Evolutionary conservation across 2,113 vertebrate genomes (phyloP).

Genomic region (Okapia johnstoni): DNA sequence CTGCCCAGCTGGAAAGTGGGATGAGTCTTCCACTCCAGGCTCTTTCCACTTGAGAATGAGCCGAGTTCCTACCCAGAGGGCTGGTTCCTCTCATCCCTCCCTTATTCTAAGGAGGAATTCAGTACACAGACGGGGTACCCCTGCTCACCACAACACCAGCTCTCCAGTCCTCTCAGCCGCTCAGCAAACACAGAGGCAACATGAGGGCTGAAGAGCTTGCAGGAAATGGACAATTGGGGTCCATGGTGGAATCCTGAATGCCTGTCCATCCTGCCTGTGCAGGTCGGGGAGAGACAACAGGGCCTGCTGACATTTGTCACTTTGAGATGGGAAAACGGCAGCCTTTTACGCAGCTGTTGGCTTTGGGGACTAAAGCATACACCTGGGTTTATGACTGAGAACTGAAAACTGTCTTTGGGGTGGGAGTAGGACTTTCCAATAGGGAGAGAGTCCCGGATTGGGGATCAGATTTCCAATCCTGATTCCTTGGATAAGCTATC

Average conservation of each 20-base stretch:
- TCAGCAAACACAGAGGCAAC: neutral
- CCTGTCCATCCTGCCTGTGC: neutral
- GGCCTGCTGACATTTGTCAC: fast-evolving
- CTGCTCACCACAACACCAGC: no score
- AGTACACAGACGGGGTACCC: neutral
- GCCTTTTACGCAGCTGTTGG: neutral
- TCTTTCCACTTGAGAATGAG: neutral
- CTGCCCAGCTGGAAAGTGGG: neutral
- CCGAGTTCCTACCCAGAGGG: neutral
- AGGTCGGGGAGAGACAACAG: no score
- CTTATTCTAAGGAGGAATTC: neutral
- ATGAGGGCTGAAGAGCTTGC: neutral
- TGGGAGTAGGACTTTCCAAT: neutral
- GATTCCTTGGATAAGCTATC: neutral
- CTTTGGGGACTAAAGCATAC: neutral
- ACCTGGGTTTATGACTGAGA: neutral
- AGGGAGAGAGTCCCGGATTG: neutral
- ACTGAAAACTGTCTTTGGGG: neutral
- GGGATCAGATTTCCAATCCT: neutral
- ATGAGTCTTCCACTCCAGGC: neutral
- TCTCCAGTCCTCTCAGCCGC: neutral
- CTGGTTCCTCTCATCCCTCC: neutral
- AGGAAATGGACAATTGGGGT: neutral
- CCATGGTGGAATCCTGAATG: neutral
- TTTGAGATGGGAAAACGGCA: neutral